Percentiles rank a stretch among this genome's conserved stretches.
These are phyloP conservation scores for Phortica okadai DNA, from an alignment of 2,888 invertebrate species.

Conservation along the genomic window DNA sequence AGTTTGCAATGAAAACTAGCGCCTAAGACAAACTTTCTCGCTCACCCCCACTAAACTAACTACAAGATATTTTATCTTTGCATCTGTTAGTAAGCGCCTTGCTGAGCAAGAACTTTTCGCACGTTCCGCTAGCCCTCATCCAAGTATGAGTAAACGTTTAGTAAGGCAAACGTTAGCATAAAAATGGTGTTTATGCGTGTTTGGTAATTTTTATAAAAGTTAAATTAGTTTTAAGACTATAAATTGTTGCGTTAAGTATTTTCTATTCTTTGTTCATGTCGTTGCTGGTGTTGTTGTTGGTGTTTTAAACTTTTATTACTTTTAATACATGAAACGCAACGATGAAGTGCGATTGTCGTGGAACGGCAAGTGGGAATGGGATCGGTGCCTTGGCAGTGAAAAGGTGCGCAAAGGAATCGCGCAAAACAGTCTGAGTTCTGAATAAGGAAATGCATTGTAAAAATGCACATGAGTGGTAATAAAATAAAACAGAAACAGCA, in stretches of 20 bases:
- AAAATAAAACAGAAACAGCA: slow-evolving; percentile 47
- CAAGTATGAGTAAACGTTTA: background rate
- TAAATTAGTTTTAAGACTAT: slow-evolving; percentile 71
- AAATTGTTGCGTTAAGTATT: slow-evolving; percentile 56
- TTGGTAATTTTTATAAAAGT: slow-evolving; percentile 70
- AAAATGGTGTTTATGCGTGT: slow-evolving; percentile 71
- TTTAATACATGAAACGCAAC: slow-evolving; percentile 64
- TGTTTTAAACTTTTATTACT: slow-evolving; percentile 68
- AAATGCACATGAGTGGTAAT: slow-evolving; percentile 60
- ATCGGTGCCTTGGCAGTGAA: too few species aligned
- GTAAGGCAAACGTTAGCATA: slow-evolving; percentile 64
- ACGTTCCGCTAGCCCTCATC: too few species aligned
- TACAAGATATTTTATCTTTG: too few species aligned
- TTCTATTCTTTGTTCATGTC: slow-evolving; percentile 22
- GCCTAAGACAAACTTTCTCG: too few species aligned
- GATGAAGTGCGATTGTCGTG: slow-evolving; percentile 23
- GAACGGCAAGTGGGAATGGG: too few species aligned
- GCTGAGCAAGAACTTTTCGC: too few species aligned
- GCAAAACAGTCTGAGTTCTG: slow-evolving; percentile 19
- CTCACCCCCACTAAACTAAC: too few species aligned
- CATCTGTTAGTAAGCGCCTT: too few species aligned
- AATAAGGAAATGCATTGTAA: slow-evolving; percentile 52
- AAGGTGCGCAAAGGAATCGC: slow-evolving; percentile 44
- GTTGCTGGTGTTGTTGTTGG: background rate
- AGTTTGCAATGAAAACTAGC: too few species aligned